Base-by-base conservation (phyloP, 2,888 invertebrate genomes). In the Campoplex capitator region DNA sequence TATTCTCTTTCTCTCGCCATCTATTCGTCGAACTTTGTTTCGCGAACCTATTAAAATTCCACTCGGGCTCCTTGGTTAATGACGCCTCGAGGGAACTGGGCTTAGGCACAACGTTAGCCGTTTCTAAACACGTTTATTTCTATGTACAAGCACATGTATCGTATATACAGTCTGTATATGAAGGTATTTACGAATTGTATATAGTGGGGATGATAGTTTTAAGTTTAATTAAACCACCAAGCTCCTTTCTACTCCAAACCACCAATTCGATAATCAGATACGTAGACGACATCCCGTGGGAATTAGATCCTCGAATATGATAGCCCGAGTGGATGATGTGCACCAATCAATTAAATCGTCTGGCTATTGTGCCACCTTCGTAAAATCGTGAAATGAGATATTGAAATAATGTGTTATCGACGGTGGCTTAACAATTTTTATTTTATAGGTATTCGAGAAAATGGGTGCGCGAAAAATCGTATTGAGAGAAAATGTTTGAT, bases 211-310 rank as follows among this genome's bases (percentile, higher is more conserved):
- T 88, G 91, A 91, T 91, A 91, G 90, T 90, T 91, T 90, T 90
- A 91, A 91, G 91, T 91, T 91, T 91, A 91, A 91, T 91, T 91
- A 91, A 91, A 91, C 89, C 77, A 83, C 84, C 78, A 56, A 68
- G 79, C 65, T 48, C 35, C 71, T 65, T 82, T 77, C 62, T 32
- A 56, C 65, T 67, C 54, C 42, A 16, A 16, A 6, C 78, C 42
- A 51, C 80, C 73, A 73, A 79, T 79, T 75, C 81, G 84, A 85
- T 84, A 86, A 86, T 84, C 85, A 86, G 81, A 84, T 82, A 83
- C 65, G 75, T 71, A 74, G 80, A 48, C 62, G 80, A 48, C 62
- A 32, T 62, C 42, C 51, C 54, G 45, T 56, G 62, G 74, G 65
- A 54, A 84, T 75, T 67, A 79, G 71, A 82, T 76, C 67, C 67